Evolutionary conservation across 2,113 vertebrate genomes (phyloP).

Genomic region (Vulpes lagopus): DNA sequence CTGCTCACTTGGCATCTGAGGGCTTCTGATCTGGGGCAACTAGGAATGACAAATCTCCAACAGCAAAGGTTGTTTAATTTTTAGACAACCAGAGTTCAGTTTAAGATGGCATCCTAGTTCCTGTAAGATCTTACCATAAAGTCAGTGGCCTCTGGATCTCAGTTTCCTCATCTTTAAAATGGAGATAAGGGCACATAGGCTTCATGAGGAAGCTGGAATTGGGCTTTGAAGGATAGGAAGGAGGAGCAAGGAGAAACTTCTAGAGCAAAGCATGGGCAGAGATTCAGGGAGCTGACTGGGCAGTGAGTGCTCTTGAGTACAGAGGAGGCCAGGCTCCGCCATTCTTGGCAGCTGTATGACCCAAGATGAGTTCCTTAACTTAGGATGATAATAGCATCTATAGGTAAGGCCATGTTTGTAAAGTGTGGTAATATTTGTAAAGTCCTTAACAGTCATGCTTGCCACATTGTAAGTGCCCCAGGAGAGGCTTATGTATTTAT

Average conservation of each 20-base stretch:
- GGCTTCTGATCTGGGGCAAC: not conserved
- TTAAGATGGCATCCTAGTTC: not conserved
- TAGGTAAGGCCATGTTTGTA: not conserved
- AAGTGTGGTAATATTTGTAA: not conserved
- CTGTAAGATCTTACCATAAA: not conserved
- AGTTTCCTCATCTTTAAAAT: not conserved
- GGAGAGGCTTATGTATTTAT: not conserved
- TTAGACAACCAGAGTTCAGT: not conserved
- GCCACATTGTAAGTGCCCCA: not conserved
- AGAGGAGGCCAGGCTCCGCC: not conserved
- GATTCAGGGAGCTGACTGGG: not conserved
- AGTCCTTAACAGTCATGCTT: not conserved
- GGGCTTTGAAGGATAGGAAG: not conserved
- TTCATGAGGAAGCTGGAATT: not conserved
- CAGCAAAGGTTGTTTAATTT: not conserved
- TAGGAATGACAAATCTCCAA: not conserved
- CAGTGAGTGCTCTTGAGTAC: fast-evolving
- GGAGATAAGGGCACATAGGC: not conserved
- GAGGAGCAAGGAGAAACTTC: not conserved
- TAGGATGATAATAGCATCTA: not conserved
- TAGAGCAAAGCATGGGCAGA: not conserved
- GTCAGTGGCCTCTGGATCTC: not conserved
- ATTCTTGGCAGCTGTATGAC: not conserved
- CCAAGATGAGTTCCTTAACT: not conserved
- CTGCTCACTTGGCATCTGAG: not conserved